phyloP scores from a whole-genome alignment of 2,888 invertebrate genomes.

The Drosophila kanekoi region DNA sequence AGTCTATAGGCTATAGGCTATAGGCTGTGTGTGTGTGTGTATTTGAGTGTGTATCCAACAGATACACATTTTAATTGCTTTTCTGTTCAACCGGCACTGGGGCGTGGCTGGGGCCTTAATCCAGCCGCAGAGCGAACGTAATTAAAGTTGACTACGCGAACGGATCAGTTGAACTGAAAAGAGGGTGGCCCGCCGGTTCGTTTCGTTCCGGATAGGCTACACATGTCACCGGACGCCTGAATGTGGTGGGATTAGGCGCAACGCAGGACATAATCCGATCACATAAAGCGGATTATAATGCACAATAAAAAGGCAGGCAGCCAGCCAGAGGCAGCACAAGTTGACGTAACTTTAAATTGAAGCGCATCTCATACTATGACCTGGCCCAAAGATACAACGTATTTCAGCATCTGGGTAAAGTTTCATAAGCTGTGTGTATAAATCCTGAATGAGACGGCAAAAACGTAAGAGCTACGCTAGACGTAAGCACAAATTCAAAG shows the following conservation, averaged over 20 bases:
- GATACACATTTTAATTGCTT: constrained; percentile 76
- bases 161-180: constrained; percentile 61
- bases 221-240: constrained; percentile 9
- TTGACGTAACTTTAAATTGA: constrained; percentile 68
- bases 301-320: constrained; percentile 54
- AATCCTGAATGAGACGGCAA: constrained; percentile 49
- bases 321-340: constrained; percentile 30
- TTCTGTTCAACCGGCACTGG: constrained; percentile 49
- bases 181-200: constrained; percentile 16
- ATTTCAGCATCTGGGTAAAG: constrained; percentile 46
- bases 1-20: background rate
- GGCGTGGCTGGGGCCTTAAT: constrained; percentile 59
- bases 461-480: constrained; percentile 8
- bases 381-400: constrained; percentile 12
- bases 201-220: constrained; percentile 8
- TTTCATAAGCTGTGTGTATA: constrained; percentile 59
- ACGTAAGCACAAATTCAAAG: constrained; percentile 53
- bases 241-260: constrained; percentile 65
- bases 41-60: constrained; percentile 29
- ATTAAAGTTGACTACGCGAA: constrained; percentile 70
- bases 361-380: constrained; percentile 28
- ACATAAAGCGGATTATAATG: constrained; percentile 78
- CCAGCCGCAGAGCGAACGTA: constrained; percentile 63
- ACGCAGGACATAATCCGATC: constrained; percentile 79
- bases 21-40: constrained; percentile 5